phyloP scores from a whole-genome alignment of 1,140 invertebrate genomes.

The Plectrocnemia conspersa region DNA sequence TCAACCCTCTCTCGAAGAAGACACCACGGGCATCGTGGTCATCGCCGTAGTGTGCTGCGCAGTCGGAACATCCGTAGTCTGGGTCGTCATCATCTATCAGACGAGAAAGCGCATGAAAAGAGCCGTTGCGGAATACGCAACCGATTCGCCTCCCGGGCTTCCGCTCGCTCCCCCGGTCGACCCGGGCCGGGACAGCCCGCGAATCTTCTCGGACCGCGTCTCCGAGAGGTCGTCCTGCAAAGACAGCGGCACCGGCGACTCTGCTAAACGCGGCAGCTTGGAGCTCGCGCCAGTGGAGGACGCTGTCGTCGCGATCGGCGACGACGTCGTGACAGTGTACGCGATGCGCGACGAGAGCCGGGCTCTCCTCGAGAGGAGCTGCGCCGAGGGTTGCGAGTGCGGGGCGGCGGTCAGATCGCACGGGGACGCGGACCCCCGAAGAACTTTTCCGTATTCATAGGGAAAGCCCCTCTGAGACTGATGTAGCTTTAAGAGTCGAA shows the following conservation, averaged over 20 bases:
- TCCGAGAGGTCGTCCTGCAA: slow-evolving; percentile 58
- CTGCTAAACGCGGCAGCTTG: slow-evolving; percentile 58
- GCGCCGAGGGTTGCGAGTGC: slow-evolving; percentile 3
- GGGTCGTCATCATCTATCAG: slow-evolving; percentile 90
- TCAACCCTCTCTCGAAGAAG: slow-evolving; percentile 54
- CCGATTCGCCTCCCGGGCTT: slow-evolving; percentile 49
- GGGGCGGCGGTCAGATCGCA: slow-evolving; percentile 4
- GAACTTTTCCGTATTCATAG: slow-evolving; percentile 33
- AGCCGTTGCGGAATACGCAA: slow-evolving; percentile 42
- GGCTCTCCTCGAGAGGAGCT: slow-evolving; percentile 11
- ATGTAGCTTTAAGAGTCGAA: slow-evolving; percentile 22
- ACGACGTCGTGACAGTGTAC: slow-evolving; percentile 7
- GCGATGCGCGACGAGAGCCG: slow-evolving; percentile 14
- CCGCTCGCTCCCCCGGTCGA: slow-evolving; percentile 38
- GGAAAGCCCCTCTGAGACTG: slow-evolving; percentile 26
- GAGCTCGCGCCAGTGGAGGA: slow-evolving; percentile 44
- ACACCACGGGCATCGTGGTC: slow-evolving; percentile 79
- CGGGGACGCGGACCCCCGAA: background rate
- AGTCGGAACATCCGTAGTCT: slow-evolving; percentile 82
- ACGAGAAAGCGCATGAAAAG: slow-evolving; percentile 61
- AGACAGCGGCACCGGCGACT: slow-evolving; percentile 64
- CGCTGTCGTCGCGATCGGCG: slow-evolving; percentile 1
- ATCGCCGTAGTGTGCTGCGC: slow-evolving; percentile 87
- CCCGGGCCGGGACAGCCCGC: slow-evolving; percentile 37
- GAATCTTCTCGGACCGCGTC: slow-evolving; percentile 48